A percentile compares a stretch with the other conserved stretches of the same genome.
These are phyloP conservation scores for Conger conger DNA, from an alignment of 2,113 vertebrate genomes.

Conservation along the genomic window DNA sequence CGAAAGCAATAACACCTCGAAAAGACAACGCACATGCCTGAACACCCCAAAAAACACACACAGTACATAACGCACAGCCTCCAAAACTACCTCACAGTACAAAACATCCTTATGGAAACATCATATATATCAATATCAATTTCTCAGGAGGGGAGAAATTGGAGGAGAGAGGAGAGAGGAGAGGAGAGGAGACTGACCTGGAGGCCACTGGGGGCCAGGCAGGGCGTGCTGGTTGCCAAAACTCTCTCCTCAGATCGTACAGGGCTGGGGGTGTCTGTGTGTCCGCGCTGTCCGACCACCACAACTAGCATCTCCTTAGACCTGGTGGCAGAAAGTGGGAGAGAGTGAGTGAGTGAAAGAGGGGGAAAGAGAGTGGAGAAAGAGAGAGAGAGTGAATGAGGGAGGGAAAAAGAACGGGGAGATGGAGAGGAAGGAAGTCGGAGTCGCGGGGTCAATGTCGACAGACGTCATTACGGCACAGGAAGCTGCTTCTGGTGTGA, in stretches of 20 bases:
- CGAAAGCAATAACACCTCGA: not conserved
- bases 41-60: not conserved
- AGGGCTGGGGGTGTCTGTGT: not conserved
- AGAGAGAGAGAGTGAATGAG: not conserved
- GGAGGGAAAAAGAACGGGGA: constrained; percentile 14
- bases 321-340: not conserved
- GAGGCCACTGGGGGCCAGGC: not conserved
- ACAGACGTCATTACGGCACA: constrained; percentile 36
- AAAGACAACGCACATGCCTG: not conserved
- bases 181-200: constrained; percentile 12
- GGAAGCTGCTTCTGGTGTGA: constrained; percentile 18
- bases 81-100: no score
- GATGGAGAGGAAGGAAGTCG: not conserved
- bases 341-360: not conserved
- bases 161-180: not conserved
- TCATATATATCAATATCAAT: not conserved
- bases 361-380: not conserved
- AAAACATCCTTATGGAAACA: not conserved
- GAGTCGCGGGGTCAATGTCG: constrained; percentile 43
- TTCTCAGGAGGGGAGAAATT: not conserved
- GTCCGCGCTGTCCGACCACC: not conserved
- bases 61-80: no score
- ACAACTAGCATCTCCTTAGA: constrained; percentile 27
- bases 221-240: not conserved
- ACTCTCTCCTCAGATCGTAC: constrained; percentile 9